Conservation (phyloP, 2,888 invertebrate species). For the Ethmia dodecea region DNA sequence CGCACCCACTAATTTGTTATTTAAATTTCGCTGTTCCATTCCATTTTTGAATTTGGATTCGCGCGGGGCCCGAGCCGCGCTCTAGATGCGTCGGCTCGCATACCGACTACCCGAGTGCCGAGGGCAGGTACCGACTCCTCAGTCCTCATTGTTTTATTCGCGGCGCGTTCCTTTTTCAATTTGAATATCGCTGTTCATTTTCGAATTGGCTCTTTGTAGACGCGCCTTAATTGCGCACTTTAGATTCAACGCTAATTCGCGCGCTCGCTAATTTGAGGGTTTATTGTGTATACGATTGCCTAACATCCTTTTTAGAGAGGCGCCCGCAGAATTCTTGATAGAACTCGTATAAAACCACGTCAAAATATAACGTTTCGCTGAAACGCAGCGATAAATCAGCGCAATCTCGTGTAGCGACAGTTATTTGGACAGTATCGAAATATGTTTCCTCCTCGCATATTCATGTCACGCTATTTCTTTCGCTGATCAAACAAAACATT, state of each 20-base stretch:
- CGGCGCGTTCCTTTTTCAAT: constrained; percentile 70
- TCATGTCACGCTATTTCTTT: constrained; percentile 46
- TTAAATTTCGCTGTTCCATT: constrained; percentile 61
- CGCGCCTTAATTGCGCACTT: constrained; percentile 70
- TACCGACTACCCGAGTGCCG: constrained; percentile 33
- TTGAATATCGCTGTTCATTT: constrained; percentile 74
- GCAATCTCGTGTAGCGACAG: constrained; percentile 38
- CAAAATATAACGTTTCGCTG: constrained; percentile 33
- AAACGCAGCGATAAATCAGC: constrained; percentile 41
- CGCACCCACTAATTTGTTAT: constrained; percentile 67
- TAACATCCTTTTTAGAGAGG: constrained; percentile 58
- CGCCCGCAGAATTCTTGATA: constrained; percentile 56
- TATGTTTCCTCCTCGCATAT: constrained; percentile 43
- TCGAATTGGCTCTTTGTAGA: constrained; percentile 69
- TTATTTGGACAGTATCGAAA: constrained; percentile 42
- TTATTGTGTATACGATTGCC: constrained; percentile 58
- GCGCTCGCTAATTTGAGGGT: constrained; percentile 69
- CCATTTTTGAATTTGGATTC: constrained; percentile 61
- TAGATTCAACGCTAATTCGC: constrained; percentile 71
- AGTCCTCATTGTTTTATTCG: constrained; percentile 65
- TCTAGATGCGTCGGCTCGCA: constrained; percentile 44
- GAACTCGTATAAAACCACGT: constrained; percentile 26
- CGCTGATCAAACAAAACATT: constrained; percentile 33
- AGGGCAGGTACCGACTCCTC: constrained; percentile 34
- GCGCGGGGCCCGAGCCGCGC: constrained; percentile 34